A percentile compares a stretch with the other conserved stretches of the same genome.
Conservation (phyloP, 2,113 vertebrate genomes). For the Chunga burmeisteri region DNA sequence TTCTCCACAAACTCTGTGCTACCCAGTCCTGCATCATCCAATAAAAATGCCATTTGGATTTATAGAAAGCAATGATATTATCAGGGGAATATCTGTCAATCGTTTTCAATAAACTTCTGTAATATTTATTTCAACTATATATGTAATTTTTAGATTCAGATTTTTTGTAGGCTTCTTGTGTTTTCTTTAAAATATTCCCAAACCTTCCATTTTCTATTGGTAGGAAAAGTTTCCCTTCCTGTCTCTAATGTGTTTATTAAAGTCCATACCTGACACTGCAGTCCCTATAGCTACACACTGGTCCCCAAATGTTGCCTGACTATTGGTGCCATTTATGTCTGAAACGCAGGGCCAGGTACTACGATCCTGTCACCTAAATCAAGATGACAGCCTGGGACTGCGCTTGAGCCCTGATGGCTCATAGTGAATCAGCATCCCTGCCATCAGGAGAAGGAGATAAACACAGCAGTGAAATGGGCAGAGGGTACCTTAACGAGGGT, state of each 20-base stretch:
- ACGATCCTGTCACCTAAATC: constrained; percentile 7
- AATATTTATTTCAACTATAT: not conserved
- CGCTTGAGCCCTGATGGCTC: not conserved
- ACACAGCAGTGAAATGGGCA: not conserved
- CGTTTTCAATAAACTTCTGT: not conserved
- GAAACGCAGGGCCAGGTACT: constrained; percentile 16
- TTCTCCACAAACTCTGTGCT: not conserved
- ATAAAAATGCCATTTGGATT: not conserved
- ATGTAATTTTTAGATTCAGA: not conserved
- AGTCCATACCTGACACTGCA: not conserved
- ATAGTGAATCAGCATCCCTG: not conserved
- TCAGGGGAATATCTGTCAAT: not conserved
- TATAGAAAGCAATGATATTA: not conserved
- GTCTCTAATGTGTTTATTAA: not conserved
- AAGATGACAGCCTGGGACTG: not conserved
- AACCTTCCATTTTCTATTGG: not conserved
- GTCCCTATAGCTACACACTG: not conserved
- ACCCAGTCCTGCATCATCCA: not conserved
- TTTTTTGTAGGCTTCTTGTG: not conserved
- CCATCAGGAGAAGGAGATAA: not conserved
- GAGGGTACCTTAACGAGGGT: not conserved
- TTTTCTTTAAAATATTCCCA: not conserved
- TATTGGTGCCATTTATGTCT: constrained; percentile 5
- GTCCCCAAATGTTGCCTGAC: not conserved
- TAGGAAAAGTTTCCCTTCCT: not conserved